Base-by-base conservation (phyloP, 2,888 invertebrate species). In the Trachelus tabidus region DNA sequence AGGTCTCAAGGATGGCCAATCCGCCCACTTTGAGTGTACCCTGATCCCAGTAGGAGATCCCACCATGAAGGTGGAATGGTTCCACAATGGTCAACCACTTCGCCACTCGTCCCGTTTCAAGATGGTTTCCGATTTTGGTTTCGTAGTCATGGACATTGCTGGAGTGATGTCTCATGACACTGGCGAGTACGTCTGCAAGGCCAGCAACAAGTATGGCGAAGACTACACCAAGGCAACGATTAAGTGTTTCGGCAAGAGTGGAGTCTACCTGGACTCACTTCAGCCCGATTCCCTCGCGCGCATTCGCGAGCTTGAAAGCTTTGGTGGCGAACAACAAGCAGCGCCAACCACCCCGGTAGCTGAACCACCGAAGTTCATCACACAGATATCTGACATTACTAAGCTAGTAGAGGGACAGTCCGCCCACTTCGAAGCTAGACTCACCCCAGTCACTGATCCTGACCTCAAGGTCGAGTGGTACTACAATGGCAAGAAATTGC, bases 391-490 rank as follows among this genome's bases (percentile, higher is more conserved):
- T 81, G 97, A 97, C 89, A 94, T 97, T 12, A 95, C 96, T 3
- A 96, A 96, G 90, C 92, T 99, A 80, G 96, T 96, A 77, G 99
- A 99, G 93, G 98, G 98, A 68, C 98, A 98, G 92, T 97, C 98
- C 85, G 98, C 98, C 84, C 98, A 97, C 94, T 95, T 97, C 85
- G 97, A 99, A 92, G 98, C 98, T 33, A 95, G 97, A 87, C 94
- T 99, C 76, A 96, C 97, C 34, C 99, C 99, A 0, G 95, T 98
- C 34, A 97, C 97, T 79, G 99, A 99, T 93, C 98, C 99, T 6
- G 97, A 98, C 86, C 94, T 99, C 82, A 96, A 95, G 84, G 98
- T 98, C 31, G 98, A 98, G 92, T 98, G 98, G 98, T 97, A 96
- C 92, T 97, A 97, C 90, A 97, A 98, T 89, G 98, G 97, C 80